Evolutionary conservation across 2,888 invertebrate species (phyloP).

Genomic region (Leptopterna dolabrata): DNA sequence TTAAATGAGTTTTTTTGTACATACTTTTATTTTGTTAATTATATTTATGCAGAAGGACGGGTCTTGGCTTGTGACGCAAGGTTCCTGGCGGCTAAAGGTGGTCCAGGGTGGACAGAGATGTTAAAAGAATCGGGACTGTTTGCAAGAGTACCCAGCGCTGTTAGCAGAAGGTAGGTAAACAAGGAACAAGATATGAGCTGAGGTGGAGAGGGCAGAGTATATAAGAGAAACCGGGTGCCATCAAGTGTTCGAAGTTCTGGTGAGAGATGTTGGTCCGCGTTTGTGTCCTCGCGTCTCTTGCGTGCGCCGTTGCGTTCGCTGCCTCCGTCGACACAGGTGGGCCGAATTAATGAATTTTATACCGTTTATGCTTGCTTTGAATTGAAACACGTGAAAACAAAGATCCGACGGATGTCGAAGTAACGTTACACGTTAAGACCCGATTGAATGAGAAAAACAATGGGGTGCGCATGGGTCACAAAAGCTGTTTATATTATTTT

Average conservation of each 20-base stretch:
- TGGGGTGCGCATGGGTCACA: no score
- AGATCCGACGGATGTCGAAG: neutral
- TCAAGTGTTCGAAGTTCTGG: neutral
- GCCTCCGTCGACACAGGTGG: slow-evolving; percentile 31
- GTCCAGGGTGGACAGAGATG: neutral
- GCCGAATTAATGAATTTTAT: neutral
- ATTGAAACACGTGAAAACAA: neutral
- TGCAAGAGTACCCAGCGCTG: neutral
- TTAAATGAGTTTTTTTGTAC: no score
- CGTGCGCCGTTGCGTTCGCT: slow-evolving; percentile 28
- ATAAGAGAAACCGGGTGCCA: slow-evolving; percentile 10
- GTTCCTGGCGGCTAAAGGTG: no score
- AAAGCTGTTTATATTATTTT: no score
- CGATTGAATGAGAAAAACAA: no score
- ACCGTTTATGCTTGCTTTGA: neutral
- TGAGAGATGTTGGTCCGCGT: slow-evolving; percentile 37
- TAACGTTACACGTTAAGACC: no score
- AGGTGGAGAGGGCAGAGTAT: neutral
- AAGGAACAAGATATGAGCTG: neutral
- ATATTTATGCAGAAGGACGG: no score
- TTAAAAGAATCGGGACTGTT: neutral
- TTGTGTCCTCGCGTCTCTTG: slow-evolving; percentile 17
- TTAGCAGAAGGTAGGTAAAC: neutral
- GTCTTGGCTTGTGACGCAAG: no score
- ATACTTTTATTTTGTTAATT: no score